Evolutionary conservation across 1,140 invertebrate species (phyloP), one percentile per base, ranked within the genome.

Genomic region (Leptopilina clavipes): DNA sequence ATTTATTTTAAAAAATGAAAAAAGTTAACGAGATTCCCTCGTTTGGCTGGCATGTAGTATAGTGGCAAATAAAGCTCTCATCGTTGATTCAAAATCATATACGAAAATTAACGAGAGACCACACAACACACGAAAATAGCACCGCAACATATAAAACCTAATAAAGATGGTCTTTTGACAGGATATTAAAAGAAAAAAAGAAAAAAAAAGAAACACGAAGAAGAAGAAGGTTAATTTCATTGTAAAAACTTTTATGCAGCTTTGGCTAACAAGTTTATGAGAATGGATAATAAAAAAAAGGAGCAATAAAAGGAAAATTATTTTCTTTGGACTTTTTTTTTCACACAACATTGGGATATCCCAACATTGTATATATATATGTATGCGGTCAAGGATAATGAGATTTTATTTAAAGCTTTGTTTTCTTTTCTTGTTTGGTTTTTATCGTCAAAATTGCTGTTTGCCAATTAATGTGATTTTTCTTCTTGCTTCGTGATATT

Each of bases 271-370:
- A 65, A 31, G 59, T 37, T 65, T 65, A 65, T 22, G 59, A 31
- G 22, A 8, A 52, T 37, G n/a, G 59, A 25, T 65, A 31, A 65
- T 31, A 65, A 65, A 65, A 59, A 25, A 65, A 65, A 1, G 56
- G 37, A 7, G 25, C 19, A 37, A 31, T 31, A 65, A 31, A 65
- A 31, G 25, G 25, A 31, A n/a, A 0, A 65, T 65, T 31, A 31
- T 65, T 7, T 65, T 37, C 59, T 65, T 22, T n/a, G 14, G 25
- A n/a, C n/a, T 9, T 65, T 65, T 65, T 25, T 14, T 25, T 7
- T n/a, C 37, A 6, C 22, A n/a, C 12, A 59, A 59, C 54, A 59
- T 7, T 59, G 54, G 25, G 25, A 31, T n/a, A n/a, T n/a, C n/a
- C n/a, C n/a, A n/a, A n/a, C n/a, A n/a, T n/a, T n/a, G n/a, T n/a